Evolutionary conservation across 2,888 invertebrate species (phyloP), one percentile per base, ranked within the genome.

Genomic region (Sympetrum striolatum): DNA sequence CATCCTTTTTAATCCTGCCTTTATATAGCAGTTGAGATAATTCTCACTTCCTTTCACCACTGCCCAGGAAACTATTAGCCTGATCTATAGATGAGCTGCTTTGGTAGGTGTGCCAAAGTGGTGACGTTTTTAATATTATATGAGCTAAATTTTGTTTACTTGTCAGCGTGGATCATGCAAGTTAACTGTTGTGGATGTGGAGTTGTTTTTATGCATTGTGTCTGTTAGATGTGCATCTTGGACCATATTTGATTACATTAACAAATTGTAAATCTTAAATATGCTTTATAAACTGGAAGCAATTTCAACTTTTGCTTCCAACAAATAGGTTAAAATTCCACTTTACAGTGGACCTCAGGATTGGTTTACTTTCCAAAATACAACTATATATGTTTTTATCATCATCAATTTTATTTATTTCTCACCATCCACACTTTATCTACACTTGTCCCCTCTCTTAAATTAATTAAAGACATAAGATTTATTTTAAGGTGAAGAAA

Each of bases 1-100:
- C 94, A 96, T 92, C 96, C 96, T 44, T 98, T 98, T 95, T 97
- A 95, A 95, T 90, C 37, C 73, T 73, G 73, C 73, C 73, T 73
- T 64, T 60, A 58, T 37, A 60, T 37, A 58, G 86, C 22, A 64
- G 37, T 10, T 86, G 39, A 86, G 60, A 60, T 35, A 64, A 64
- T 53, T 86, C 35, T 86, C 35, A 60, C 86, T 86, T 86, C 58
- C 86, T 64, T 86, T 86, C 58, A 86, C 86, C 86, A 86, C 86
- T 86, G 80, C 79, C 73, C 64, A 73, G 58, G 48, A 60, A 64
- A 80, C 22, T 90, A 80, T 44, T 12, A 81, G 90, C 90, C 48
- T 73, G 73, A 79, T 80, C 31, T 73, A 90, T 60, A 37, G 60
- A 60, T 90, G 90, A 53, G 53, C 39, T 80, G 48, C 39, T 86